Conservation (phyloP, 2,888 invertebrate genomes). For the Orthosia cruda region DNA sequence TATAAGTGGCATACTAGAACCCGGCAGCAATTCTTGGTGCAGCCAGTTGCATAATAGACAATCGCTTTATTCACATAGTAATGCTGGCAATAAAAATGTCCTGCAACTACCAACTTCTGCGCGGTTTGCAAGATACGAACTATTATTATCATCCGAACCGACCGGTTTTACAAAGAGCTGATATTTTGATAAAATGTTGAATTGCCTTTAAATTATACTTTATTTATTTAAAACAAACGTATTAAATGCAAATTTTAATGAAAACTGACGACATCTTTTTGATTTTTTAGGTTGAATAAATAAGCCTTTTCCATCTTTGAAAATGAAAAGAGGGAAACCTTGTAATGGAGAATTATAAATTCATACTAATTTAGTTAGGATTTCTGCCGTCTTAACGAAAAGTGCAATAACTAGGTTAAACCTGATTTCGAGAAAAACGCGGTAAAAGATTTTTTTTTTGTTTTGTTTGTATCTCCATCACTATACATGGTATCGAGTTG, state of each 20-base stretch:
- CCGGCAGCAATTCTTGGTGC: slow-evolving; percentile 26
- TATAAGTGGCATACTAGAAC: neutral
- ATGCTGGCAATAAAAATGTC: slow-evolving; percentile 61
- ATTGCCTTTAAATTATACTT: slow-evolving; percentile 12
- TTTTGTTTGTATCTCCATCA: no score
- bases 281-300: neutral
- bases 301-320: no score
- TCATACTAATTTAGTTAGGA: neutral
- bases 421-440: no score
- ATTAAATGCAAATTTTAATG: neutral
- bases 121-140: slow-evolving; percentile 49
- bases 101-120: slow-evolving; percentile 18
- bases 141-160: slow-evolving; percentile 41
- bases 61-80: slow-evolving; percentile 59
- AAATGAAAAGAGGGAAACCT: neutral
- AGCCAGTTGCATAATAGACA: slow-evolving; percentile 43
- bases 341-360: neutral
- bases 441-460: no score
- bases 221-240: slow-evolving; percentile 12
- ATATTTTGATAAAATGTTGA: slow-evolving; percentile 38
- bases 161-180: slow-evolving; percentile 39
- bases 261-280: no score
- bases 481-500: no score
- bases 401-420: no score
- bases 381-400: no score